Evolutionary conservation across 2,797 vertebrate species (phyloP).

Genomic region (Clamator glandarius): DNA sequence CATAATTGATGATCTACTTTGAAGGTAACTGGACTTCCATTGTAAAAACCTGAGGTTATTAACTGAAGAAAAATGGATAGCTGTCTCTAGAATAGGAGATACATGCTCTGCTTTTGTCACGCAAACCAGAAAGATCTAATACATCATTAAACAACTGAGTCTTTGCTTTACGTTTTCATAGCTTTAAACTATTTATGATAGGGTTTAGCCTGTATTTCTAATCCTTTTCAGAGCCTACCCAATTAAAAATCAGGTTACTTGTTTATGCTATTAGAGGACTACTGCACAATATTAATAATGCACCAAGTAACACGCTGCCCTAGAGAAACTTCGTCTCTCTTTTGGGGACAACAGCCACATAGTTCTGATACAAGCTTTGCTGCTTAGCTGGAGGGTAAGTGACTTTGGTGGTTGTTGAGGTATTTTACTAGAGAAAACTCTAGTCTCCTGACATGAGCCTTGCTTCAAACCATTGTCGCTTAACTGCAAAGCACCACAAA

Average conservation of each 20-base stretch:
- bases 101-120: constrained; percentile 11
- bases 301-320: neutral
- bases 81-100: constrained; percentile 48
- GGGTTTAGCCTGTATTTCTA: constrained; percentile 53
- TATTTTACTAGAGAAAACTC: neutral
- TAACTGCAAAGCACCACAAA: neutral
- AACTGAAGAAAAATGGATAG: constrained; percentile 53
- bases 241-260: constrained; percentile 67
- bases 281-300: constrained; percentile 58
- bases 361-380: constrained; percentile 15
- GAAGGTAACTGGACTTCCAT: constrained; percentile 63
- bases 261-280: constrained; percentile 51
- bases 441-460: neutral
- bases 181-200: constrained; percentile 73
- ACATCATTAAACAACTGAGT: constrained; percentile 63
- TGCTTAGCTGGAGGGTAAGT: constrained; percentile 57
- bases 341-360: constrained; percentile 13
- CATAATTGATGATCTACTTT: constrained; percentile 39
- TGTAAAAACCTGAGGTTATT: constrained; percentile 63
- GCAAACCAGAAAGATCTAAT: constrained; percentile 51
- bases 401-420: constrained; percentile 17
- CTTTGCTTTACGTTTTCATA: constrained; percentile 56
- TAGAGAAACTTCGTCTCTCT: constrained; percentile 39
- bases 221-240: constrained; percentile 52
- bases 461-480: neutral